Percentiles rank a stretch among this genome's conserved stretches.
These are phyloP conservation scores for Hesperophylax magnus DNA, from an alignment of 1,140 invertebrate genomes.

Conservation along the genomic window DNA sequence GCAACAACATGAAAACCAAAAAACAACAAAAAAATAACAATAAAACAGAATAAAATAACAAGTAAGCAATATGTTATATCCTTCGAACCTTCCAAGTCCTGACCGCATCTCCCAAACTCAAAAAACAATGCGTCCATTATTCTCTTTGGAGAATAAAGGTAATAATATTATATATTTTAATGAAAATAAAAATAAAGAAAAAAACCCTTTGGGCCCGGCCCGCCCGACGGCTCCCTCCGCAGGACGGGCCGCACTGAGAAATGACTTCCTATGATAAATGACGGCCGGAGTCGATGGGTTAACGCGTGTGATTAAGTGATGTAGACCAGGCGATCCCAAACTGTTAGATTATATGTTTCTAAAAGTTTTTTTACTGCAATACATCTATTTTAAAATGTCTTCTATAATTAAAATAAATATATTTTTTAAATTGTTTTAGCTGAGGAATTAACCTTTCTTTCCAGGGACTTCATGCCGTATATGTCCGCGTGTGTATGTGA, in stretches of 20 bases:
- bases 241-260: conserved; percentile 43
- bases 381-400: too few relatives aligned
- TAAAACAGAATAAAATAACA: background rate
- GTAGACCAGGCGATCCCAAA: background rate
- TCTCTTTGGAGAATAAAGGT: background rate
- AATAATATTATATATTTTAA: conserved; percentile 13
- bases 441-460: too few relatives aligned
- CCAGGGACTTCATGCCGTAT: too few relatives aligned
- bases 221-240: conserved; percentile 47
- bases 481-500: too few relatives aligned
- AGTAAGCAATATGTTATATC: background rate
- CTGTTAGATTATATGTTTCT: too few relatives aligned
- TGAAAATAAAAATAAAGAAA: conserved; percentile 47
- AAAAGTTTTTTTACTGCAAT: too few relatives aligned
- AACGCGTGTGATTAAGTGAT: conserved; percentile 15
- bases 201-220: conserved; percentile 51
- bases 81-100: background rate
- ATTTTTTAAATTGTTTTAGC: too few relatives aligned
- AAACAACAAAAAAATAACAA: background rate
- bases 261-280: conserved; percentile 57
- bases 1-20: too few relatives aligned
- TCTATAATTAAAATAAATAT: too few relatives aligned
- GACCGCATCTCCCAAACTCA: background rate
- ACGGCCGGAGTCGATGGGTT: conserved; percentile 20
- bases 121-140: background rate